These are phyloP conservation scores for Nymphicus hollandicus DNA, from an alignment of 2,113 vertebrate genomes.

Conservation along the genomic window DNA sequence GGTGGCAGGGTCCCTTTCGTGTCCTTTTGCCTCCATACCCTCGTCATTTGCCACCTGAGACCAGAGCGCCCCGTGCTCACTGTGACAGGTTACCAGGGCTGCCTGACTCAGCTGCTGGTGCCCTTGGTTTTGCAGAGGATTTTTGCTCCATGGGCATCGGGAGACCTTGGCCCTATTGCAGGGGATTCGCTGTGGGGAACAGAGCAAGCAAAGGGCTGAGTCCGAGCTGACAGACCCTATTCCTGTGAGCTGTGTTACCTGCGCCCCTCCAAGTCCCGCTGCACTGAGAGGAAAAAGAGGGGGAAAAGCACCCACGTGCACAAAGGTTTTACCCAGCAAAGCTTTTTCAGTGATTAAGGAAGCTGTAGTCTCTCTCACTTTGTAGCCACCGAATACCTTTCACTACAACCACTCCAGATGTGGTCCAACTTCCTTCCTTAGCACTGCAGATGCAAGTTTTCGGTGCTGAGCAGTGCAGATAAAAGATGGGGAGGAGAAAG, in stretches of 20 bases:
- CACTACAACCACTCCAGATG: constrained; percentile 26
- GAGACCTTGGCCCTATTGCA: not conserved
- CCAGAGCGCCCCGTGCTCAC: not conserved
- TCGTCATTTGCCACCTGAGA: not conserved
- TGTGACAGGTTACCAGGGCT: not conserved
- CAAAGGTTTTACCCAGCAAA: not conserved
- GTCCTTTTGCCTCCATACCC: constrained; percentile 14
- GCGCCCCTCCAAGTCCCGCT: not conserved
- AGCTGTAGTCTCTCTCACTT: not conserved
- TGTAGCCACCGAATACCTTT: constrained; percentile 36
- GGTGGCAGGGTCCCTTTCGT: constrained; percentile 29
- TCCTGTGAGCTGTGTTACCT: not conserved
- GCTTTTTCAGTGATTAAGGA: not conserved
- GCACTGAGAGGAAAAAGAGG: not conserved
- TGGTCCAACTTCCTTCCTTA: constrained; percentile 57
- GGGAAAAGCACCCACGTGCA: not conserved
- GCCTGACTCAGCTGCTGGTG: not conserved
- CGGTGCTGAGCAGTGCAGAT: not conserved
- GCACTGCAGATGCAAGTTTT: constrained; percentile 14
- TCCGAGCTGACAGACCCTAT: not conserved
- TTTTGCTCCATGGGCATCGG: not conserved
- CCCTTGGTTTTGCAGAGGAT: not conserved
- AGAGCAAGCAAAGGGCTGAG: not conserved
- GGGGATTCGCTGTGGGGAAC: not conserved
- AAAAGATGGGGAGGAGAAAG: constrained; percentile 41